Conservation (phyloP, 1,140 invertebrate species). For the Hydropsyche tenuis region DNA sequence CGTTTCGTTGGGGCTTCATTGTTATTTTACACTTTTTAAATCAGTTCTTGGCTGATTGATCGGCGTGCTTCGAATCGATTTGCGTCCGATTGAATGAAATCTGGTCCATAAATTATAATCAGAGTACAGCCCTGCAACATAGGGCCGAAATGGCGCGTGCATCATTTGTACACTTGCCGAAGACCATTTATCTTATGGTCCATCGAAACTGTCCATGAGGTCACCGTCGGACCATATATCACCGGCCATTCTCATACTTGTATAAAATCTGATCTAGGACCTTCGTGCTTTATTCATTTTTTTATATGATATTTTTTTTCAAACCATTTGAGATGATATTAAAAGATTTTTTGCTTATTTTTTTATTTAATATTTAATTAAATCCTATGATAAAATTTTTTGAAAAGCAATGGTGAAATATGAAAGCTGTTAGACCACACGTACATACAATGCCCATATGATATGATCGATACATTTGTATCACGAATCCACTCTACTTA, state of each 20-base stretch:
- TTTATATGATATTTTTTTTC: background rate
- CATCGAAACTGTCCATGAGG: constrained; percentile 49
- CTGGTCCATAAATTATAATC: constrained; percentile 49
- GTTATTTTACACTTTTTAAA: constrained; percentile 30
- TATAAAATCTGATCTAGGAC: background rate
- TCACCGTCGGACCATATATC: constrained; percentile 46
- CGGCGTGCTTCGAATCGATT: constrained; percentile 34
- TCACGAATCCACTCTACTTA: constrained; percentile 34
- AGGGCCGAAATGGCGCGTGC: constrained; percentile 38
- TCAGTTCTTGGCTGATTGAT: constrained; percentile 30
- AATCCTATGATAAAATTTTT: too few species aligned
- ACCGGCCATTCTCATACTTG: constrained; percentile 21
- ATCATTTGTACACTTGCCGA: constrained; percentile 49
- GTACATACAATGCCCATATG: background rate
- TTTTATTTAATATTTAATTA: too few species aligned
- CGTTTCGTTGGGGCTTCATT: constrained; percentile 1
- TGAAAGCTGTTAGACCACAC: too few species aligned
- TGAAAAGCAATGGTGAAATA: too few species aligned
- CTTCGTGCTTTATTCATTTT: background rate
- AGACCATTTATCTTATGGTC: constrained; percentile 46
- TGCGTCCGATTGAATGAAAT: constrained; percentile 46
- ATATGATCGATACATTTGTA: constrained; percentile 41
- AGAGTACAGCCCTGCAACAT: constrained; percentile 28
- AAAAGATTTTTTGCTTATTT: too few species aligned
- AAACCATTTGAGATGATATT: background rate